These are phyloP conservation scores for Porphyrio hochstetteri DNA, from an alignment of 2,113 vertebrate genomes.

Conservation along the genomic window DNA sequence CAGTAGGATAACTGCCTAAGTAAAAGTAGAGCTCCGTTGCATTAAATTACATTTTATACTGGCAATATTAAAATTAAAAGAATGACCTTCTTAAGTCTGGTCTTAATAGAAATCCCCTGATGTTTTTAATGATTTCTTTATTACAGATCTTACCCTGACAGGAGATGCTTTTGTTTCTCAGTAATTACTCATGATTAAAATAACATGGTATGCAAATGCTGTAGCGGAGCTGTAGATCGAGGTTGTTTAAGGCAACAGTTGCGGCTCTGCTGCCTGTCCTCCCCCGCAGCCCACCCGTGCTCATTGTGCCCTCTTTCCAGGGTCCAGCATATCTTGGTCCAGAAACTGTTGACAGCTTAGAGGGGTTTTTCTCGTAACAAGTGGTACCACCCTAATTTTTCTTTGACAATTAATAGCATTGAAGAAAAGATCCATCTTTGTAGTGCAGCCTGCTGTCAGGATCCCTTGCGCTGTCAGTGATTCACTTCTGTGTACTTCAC, in stretches of 20 bases:
- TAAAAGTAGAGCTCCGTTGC: neutral
- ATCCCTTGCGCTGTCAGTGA: neutral
- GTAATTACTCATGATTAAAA: constrained; percentile 24
- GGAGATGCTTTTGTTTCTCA: constrained; percentile 15
- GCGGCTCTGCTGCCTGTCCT: neutral
- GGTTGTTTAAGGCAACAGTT: neutral
- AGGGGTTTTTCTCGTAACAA: neutral
- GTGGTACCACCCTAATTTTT: neutral
- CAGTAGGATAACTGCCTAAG: neutral
- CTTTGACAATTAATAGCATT: neutral
- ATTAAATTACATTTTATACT: neutral
- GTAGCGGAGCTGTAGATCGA: neutral
- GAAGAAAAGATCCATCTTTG: neutral
- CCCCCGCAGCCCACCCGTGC: neutral
- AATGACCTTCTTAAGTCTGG: constrained; percentile 3
- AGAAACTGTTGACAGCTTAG: neutral
- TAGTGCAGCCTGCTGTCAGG: neutral
- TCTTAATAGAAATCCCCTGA: neutral
- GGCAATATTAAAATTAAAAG: neutral
- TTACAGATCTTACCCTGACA: neutral
- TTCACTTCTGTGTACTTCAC: neutral
- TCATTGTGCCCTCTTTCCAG: neutral
- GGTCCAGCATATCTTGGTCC: neutral
- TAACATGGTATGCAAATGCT: neutral
- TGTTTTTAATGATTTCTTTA: constrained; percentile 13